These are phyloP conservation scores for Borostomias antarcticus DNA, from an alignment of 2,797 vertebrate species.

Conservation along the genomic window DNA sequence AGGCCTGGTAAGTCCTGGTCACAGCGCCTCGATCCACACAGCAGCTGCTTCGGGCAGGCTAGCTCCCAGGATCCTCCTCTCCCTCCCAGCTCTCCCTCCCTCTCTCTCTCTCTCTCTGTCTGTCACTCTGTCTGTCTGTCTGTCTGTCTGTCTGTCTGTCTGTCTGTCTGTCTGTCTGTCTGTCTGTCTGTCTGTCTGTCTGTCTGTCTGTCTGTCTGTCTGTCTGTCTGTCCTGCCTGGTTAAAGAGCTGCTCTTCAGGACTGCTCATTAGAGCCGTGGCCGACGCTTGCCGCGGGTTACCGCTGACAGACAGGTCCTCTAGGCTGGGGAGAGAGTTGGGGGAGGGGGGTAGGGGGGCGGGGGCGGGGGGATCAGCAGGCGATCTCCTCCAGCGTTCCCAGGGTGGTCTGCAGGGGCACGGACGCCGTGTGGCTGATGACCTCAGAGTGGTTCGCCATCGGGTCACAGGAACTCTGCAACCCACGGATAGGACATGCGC, in stretches of 20 bases:
- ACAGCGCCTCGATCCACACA: constrained; percentile 64
- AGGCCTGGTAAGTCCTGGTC: constrained; percentile 49
- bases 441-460: constrained; percentile 92
- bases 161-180: too few relatives aligned
- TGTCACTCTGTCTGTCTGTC: too few relatives aligned
- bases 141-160: too few relatives aligned
- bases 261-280: too few relatives aligned
- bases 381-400: constrained; percentile 95
- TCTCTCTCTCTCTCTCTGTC: too few relatives aligned
- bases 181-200: too few relatives aligned
- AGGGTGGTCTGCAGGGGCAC: constrained; percentile 94
- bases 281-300: constrained; percentile 36
- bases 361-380: constrained; percentile 83
- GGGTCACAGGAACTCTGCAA: constrained; percentile 92
- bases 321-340: constrained; percentile 64
- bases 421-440: constrained; percentile 96
- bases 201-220: too few relatives aligned
- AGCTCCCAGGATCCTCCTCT: constrained; percentile 34
- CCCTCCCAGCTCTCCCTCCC: constrained; percentile 7
- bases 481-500: not conserved
- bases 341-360: constrained; percentile 39
- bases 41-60: constrained; percentile 44
- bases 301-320: constrained; percentile 43
- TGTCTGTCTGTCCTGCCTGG: constrained; percentile 40
- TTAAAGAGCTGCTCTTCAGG: constrained; percentile 35